Base-by-base conservation (phyloP, 2,797 vertebrate species). In the Enteromius argenteus region DNA sequence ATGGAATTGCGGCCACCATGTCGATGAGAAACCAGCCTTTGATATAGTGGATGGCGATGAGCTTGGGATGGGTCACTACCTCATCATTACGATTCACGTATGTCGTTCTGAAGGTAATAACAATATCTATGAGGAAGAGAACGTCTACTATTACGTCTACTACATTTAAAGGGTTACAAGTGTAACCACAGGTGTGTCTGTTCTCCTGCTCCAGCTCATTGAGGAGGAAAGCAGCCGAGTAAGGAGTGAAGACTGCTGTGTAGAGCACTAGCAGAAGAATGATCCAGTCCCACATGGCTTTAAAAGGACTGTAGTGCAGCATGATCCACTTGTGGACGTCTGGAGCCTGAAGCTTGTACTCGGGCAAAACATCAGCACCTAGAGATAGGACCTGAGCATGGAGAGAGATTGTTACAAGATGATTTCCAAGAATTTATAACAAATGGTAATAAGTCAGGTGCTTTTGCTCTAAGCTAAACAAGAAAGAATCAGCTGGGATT, bases 21-120 rank as follows among this genome's bases (percentile, higher is more conserved):
- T 99, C 98, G 0, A 99, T 98, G 80, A 97, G 94, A 92, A 99
- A 99, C 98, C 98, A 99, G 79, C 98, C 96, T 92, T 97, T 99
- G 90, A 99, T 96, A 90, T 99, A 99, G 81, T 99, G 97, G 83
- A 97, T 93, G 37, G 97, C 97, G 0, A 99, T 99, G 85, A 93
- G 95, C 86, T 94, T 93, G 0, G 98, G 97, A 90, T 97, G 96
- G 42, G 96, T 98, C 83, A 99, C 96, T 91, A 99, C 97, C 91
- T 99, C 97, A 0, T 99, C 97, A 0, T 98, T 97, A 62, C 92
- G 90, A 89, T 97, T 96, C 90, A 99, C 97, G 0, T 99, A 99
- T 3, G 98, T 99, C 80, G 98, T 99, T 42, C 97, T 97, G 91
- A 99, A 96, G 92, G 98, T 99, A 93, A 99, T 98, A 92, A 97